Conservation (phyloP, 37 sponge, comb jelly and placozoan species). For the Spongilla lacustris region DNA sequence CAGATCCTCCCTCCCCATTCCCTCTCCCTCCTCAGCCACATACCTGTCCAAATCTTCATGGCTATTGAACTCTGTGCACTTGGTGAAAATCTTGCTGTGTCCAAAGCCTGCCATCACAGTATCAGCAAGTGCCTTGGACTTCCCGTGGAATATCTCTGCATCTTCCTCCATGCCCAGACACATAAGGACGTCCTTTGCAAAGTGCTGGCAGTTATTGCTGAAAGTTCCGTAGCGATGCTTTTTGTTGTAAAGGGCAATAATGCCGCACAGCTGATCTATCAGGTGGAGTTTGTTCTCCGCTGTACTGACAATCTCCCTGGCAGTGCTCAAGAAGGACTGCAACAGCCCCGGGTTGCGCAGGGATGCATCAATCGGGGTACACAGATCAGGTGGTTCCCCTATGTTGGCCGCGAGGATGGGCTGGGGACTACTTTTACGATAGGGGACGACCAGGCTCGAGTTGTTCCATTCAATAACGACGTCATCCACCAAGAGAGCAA, state of each 20-base stretch:
- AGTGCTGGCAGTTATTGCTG: slow-evolving; percentile 36
- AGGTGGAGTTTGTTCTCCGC: slow-evolving; percentile 6
- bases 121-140: not conserved
- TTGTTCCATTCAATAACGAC: slow-evolving; percentile 21
- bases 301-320: not conserved
- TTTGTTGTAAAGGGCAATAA: slow-evolving; percentile 25
- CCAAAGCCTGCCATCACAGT: not conserved
- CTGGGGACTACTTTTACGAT: too few species aligned
- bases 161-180: not conserved
- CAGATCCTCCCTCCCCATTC: slow-evolving; percentile 3
- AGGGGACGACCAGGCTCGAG: not conserved
- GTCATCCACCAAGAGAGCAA: slow-evolving; percentile 6
- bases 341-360: not conserved
- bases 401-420: not conserved
- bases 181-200: slow-evolving; percentile 22
- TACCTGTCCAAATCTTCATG: not conserved
- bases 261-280: slow-evolving; percentile 2
- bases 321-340: not conserved
- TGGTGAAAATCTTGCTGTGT: not conserved
- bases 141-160: not conserved
- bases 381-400: not conserved
- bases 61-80: not conserved
- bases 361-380: not conserved
- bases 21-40: not conserved
- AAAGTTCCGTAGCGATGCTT: slow-evolving; percentile 2